Evolutionary conservation across 2,113 vertebrate species (phyloP), one percentile per base, ranked within the genome.

Genomic region (Brachirus orientalis): DNA sequence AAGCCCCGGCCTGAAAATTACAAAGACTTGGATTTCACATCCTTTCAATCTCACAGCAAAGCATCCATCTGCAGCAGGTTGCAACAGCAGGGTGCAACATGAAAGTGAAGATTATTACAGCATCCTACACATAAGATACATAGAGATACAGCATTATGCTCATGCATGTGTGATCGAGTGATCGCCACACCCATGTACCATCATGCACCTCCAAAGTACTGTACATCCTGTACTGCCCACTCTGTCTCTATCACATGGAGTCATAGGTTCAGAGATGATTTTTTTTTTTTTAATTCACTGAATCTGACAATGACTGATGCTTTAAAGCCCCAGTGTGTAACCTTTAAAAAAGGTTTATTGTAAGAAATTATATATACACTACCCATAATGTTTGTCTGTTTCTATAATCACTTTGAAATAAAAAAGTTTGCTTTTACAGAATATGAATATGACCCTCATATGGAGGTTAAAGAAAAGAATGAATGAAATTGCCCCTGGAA

Each of bases 21-120:
- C 63, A 85, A 84, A 72, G 56, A 69, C 84, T 77, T 67, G 28
- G 40, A 79, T 79, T 79, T 77, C 66, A 72, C 43, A 65, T 79
- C 33, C 33, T 44, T 61, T 79, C 75, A 80, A 82, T 86, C 59
- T 69, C 44, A 41, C 56, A 56, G 50, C 44, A 80, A 69, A 75
- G 40, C 54, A 16, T 67, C 66, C 44, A 70, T 69, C 20, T 74
- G 52, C 36, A 52, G 52, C 33, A 63, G 33, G 75, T 19, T 19
- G 57, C 53, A 69, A 51, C 60, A 63, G 54, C 40, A 46, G 60
- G 37, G 36, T 63, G 40, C 72, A 14, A 41, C 58, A 57, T 72
- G 73, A 69, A 14, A 69, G 44, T 45, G 44, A 44, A 72, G 52
- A 41, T 48, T 45, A 53, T 28, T 38, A 63, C 48, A 48, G 67